Evolutionary conservation across 2,797 vertebrate species (phyloP).

Genomic region (Psittacula echo): DNA sequence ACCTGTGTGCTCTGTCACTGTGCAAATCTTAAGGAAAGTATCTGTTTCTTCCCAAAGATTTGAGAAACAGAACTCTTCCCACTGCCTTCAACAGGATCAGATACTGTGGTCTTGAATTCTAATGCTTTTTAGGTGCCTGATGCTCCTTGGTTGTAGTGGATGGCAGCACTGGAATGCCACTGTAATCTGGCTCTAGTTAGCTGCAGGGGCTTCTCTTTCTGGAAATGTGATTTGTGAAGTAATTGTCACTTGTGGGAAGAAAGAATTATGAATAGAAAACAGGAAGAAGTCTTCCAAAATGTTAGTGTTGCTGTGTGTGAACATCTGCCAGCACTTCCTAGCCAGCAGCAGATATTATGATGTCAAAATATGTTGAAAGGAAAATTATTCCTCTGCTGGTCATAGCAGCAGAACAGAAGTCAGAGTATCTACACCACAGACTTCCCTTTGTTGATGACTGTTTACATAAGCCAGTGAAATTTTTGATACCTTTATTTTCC

Average conservation of each 20-base stretch:
- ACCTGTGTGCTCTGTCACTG: background rate
- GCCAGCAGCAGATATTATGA: slow-evolving; percentile 34
- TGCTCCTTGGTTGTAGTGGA: background rate
- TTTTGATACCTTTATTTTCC: background rate
- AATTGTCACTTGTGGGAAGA: slow-evolving; percentile 33
- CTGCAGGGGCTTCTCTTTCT: slow-evolving; percentile 20
- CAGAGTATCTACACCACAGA: background rate
- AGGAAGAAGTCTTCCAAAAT: slow-evolving; percentile 39
- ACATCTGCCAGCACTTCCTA: slow-evolving; percentile 44
- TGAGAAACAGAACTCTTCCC: background rate
- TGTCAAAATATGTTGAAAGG: slow-evolving; percentile 28
- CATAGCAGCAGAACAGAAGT: slow-evolving; percentile 18
- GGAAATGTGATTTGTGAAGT: background rate
- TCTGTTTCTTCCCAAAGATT: background rate
- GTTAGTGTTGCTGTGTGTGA: background rate
- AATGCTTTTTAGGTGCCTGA: background rate
- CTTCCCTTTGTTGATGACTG: background rate
- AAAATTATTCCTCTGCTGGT: slow-evolving; percentile 31
- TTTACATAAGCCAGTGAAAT: background rate
- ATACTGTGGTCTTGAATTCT: background rate
- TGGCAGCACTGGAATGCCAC: background rate
- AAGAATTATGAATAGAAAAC: slow-evolving; percentile 19
- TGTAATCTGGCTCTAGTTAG: background rate
- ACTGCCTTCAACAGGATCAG: background rate
- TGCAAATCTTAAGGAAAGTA: background rate